A percentile compares a stretch with the other conserved stretches of the same genome.
These are phyloP conservation scores for Empis livida DNA, from an alignment of 2,888 invertebrate species.

Conservation along the genomic window DNA sequence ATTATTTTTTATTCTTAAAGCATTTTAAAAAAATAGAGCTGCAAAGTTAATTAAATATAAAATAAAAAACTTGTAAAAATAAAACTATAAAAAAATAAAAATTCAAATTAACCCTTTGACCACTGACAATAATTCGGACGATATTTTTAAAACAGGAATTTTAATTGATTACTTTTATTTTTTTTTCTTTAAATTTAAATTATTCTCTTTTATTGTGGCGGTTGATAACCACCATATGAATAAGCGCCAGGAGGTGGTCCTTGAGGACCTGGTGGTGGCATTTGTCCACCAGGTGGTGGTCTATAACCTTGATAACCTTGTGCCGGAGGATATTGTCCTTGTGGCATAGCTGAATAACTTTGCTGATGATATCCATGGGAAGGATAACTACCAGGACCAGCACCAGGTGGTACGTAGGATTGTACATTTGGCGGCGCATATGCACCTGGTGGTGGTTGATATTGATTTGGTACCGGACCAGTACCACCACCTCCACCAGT, in stretches of 20 bases:
- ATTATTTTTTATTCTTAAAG: too few relatives aligned
- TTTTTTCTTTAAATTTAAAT: too few relatives aligned
- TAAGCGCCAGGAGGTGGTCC: conserved; percentile 63
- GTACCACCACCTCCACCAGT: too few relatives aligned
- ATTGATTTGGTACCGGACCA: conserved; percentile 2
- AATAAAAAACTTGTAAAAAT: too few relatives aligned
- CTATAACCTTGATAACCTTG: conserved; percentile 53
- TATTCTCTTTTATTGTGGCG: conserved; percentile 28
- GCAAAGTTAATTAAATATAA: too few relatives aligned
- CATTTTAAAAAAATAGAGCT: too few relatives aligned
- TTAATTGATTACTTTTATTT: too few relatives aligned
- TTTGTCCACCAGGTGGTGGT: conserved; percentile 37
- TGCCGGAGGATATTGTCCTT: conserved; percentile 46
- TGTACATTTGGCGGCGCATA: conserved; percentile 15
- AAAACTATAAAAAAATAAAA: too few relatives aligned
- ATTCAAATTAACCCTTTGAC: too few relatives aligned
- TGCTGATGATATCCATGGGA: conserved; percentile 37
- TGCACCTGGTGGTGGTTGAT: conserved; percentile 24
- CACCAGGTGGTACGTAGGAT: conserved; percentile 16
- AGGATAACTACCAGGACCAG: conserved; percentile 35
- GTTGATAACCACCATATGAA: conserved; percentile 69
- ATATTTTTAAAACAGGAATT: too few relatives aligned
- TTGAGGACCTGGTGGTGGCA: conserved; percentile 28
- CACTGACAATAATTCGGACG: too few relatives aligned
- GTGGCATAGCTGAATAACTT: conserved; percentile 43